Conservation (phyloP, 1,140 invertebrate species). For the Heliothis subflexa region DNA sequence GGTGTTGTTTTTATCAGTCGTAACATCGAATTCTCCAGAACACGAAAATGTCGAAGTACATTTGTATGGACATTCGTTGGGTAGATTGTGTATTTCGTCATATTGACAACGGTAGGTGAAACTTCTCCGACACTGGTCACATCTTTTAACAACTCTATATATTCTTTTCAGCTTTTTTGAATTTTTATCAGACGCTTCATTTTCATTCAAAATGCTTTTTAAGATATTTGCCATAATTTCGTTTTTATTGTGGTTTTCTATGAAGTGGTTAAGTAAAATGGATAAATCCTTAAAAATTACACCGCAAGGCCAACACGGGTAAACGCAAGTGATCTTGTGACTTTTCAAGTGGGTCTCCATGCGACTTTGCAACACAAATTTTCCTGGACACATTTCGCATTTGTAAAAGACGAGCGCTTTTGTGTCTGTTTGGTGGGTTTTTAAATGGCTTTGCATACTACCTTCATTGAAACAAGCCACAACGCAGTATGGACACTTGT, state of each 20-base stretch:
- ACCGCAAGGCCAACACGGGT: constrained; percentile 75
- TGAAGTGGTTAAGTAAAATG: constrained; percentile 68
- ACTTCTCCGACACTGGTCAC: constrained; percentile 67
- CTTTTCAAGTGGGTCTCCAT: constrained; percentile 68
- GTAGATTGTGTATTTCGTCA: constrained; percentile 59
- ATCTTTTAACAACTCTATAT: constrained; percentile 68
- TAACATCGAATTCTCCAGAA: constrained; percentile 23
- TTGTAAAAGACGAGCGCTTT: constrained; percentile 66
- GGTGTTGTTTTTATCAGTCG: constrained; percentile 28
- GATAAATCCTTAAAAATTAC: constrained; percentile 58
- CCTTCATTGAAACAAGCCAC: constrained; percentile 68
- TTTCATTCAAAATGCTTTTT: constrained; percentile 47
- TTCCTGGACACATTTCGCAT: constrained; percentile 73
- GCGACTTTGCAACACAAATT: constrained; percentile 65
- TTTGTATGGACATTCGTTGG: constrained; percentile 68
- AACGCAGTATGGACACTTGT: constrained; percentile 78
- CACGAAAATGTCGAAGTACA: constrained; percentile 52
- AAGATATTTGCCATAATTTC: constrained; percentile 50
- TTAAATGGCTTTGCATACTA: constrained; percentile 69
- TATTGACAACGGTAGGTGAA: constrained; percentile 69
- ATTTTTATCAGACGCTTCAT: not conserved
- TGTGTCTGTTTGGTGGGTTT: constrained; percentile 53
- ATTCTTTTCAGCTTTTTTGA: constrained; percentile 56
- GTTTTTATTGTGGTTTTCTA: constrained; percentile 57
- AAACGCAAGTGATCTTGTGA: constrained; percentile 62